Base-by-base conservation (phyloP, 2,797 vertebrate genomes). In the Falco peregrinus region DNA sequence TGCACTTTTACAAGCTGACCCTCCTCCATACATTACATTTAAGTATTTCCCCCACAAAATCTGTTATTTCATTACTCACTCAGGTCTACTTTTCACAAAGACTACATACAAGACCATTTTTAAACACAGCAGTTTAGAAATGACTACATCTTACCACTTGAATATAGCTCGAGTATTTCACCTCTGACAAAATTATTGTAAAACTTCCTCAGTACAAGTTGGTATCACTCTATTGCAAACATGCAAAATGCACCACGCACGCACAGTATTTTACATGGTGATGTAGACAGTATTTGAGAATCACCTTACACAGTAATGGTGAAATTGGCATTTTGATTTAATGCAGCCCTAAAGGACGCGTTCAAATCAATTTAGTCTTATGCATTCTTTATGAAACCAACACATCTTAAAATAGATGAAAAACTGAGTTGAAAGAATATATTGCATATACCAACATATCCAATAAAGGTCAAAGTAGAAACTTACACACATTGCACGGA, bases 281-380 rank as follows among this genome's bases (percentile, higher is more conserved):
- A 93, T 45, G 56, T 71, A 56, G 8, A 69, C 9, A 35, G 86
- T 81, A 96, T 86, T 97, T 97, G 97, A 97, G 97, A 98, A 97
- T 95, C 45, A 21, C 8, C 8, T n/a, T 63, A 50, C 93, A 94
- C 88, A 97, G 97, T 41, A 97, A 91, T 94, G 96, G 96, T 97
- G 96, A 98, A 95, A 90, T 13, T 12, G 54, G 43, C 54, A 37
- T 78, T 93, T 67, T 71, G 19, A 86, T 28, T 26, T 82, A 74
- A 74, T 59, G 47, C 76, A 54, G 51, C 73, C 59, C 54, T 80
- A 21, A 76, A 93, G 68, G 21, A 70, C 9, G 48, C 1, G 4
- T 74, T 76, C 50, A 67, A 33, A 41, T 16, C 3, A 82, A 82
- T 80, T 94, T 33, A 21, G 22, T 82, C 28, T 69, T 59, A 59